Evolutionary conservation across 2,113 vertebrate species (phyloP).

Genomic region (Kryptolebias marmoratus): DNA sequence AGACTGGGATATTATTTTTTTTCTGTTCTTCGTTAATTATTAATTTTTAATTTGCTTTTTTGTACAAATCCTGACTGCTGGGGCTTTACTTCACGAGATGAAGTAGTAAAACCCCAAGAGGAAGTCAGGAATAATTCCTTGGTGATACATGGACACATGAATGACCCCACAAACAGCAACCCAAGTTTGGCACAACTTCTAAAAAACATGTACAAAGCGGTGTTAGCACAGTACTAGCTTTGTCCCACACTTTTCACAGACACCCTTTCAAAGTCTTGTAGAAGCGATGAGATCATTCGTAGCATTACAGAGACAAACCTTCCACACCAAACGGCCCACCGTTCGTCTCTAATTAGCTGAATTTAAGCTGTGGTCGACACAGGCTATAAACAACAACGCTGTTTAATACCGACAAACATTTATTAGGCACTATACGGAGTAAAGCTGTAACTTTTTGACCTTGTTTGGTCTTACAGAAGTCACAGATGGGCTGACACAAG

Average conservation of each 20-base stretch:
- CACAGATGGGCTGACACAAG: conserved; percentile 27
- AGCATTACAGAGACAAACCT: conserved; percentile 4
- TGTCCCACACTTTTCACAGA: conserved; percentile 57
- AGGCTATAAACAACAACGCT: background rate
- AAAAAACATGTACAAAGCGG: conserved; percentile 52
- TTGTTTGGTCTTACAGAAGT: conserved; percentile 51
- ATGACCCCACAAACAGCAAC: conserved; percentile 40
- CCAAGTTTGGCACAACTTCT: conserved; percentile 59
- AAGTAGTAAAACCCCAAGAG: conserved; percentile 32
- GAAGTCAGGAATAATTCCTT: conserved; percentile 60
- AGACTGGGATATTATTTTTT: background rate
- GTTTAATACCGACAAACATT: background rate
- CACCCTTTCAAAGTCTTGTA: conserved; percentile 44
- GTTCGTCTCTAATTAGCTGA: background rate
- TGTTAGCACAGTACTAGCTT: conserved; percentile 64
- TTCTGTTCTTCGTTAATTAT: background rate
- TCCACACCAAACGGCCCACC: conserved; percentile 7
- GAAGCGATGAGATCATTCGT: conserved; percentile 33
- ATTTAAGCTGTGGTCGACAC: background rate
- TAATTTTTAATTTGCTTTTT: background rate
- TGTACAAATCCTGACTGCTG: conserved; percentile 6
- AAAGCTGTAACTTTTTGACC: conserved; percentile 38
- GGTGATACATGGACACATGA: conserved; percentile 57
- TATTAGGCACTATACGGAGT: background rate
- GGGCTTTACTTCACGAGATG: conserved; percentile 17